Evolutionary conservation across 2,797 vertebrate species (phyloP).

Genomic region (Eremophila alpestris): DNA sequence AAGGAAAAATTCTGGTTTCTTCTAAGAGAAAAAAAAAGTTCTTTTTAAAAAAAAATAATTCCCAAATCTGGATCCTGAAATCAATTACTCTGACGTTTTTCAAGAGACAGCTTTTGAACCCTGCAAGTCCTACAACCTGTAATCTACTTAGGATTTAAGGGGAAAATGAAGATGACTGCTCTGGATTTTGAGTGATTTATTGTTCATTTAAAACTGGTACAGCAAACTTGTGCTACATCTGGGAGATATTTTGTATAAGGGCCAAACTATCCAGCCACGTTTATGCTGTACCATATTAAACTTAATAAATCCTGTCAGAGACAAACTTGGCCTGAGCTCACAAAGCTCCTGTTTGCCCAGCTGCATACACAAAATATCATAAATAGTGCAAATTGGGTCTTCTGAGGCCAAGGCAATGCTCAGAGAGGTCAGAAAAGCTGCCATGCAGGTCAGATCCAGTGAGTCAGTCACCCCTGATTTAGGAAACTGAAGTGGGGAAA

Average conservation of each 20-base stretch:
- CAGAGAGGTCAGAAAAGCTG: background rate
- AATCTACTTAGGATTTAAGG: background rate
- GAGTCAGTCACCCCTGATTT: background rate
- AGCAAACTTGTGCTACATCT: background rate
- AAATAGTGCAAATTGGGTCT: background rate
- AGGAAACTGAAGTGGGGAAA: background rate
- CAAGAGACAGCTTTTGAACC: background rate
- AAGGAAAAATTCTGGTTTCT: background rate
- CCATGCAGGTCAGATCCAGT: background rate
- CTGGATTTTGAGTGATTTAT: background rate
- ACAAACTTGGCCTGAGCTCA: background rate
- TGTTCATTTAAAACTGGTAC: background rate
- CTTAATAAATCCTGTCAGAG: background rate
- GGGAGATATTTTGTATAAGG: background rate
- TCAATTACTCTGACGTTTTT: background rate
- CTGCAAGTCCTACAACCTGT: background rate
- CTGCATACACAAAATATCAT: background rate
- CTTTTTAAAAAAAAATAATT: fast-evolving
- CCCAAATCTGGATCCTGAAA: background rate
- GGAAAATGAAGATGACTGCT: background rate
- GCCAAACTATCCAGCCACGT: background rate
- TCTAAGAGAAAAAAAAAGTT: no score
- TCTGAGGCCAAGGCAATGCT: background rate
- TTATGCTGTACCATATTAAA: background rate
- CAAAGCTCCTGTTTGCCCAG: background rate